phyloP scores from a whole-genome alignment of 2,888 invertebrate genomes.

The Conus canariensis region DNA sequence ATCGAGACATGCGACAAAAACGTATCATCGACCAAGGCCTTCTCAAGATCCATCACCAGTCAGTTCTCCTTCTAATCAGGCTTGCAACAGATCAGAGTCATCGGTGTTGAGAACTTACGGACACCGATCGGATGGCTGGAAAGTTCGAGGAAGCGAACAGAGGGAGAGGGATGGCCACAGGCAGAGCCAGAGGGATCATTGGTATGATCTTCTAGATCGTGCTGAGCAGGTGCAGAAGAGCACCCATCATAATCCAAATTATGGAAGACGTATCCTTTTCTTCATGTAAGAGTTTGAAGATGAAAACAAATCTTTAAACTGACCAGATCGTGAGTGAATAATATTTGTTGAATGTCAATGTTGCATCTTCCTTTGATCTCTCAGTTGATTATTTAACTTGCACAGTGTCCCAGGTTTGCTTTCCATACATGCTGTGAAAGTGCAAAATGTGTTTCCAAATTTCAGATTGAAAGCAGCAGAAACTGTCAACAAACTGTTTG shows the following conservation, averaged over 20 bases:
- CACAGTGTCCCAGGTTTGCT: not conserved
- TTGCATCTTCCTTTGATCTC: not conserved
- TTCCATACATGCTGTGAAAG: not conserved
- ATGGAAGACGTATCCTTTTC: conserved; percentile 59
- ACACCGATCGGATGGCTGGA: not conserved
- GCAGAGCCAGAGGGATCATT: conserved; percentile 46
- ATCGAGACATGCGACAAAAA: not conserved
- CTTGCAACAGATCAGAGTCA: not conserved
- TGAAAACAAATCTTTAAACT: no score
- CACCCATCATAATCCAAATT: conserved; percentile 44
- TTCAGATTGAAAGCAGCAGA: not conserved
- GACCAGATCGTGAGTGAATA: no score
- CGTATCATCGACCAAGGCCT: not conserved
- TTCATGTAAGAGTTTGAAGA: not conserved
- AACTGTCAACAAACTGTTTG: no score
- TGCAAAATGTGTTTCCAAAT: not conserved
- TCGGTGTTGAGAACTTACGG: not conserved
- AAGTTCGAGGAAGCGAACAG: not conserved
- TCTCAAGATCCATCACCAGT: not conserved
- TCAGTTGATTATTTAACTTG: not conserved
- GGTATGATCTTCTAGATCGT: conserved; percentile 6
- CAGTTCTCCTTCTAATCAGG: not conserved
- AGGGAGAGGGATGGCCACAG: not conserved
- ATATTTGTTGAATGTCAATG: not conserved
- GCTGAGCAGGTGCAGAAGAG: conserved; percentile 38